Conservation (phyloP, 2,113 vertebrate genomes). For the Eubucco bourcierii region DNA sequence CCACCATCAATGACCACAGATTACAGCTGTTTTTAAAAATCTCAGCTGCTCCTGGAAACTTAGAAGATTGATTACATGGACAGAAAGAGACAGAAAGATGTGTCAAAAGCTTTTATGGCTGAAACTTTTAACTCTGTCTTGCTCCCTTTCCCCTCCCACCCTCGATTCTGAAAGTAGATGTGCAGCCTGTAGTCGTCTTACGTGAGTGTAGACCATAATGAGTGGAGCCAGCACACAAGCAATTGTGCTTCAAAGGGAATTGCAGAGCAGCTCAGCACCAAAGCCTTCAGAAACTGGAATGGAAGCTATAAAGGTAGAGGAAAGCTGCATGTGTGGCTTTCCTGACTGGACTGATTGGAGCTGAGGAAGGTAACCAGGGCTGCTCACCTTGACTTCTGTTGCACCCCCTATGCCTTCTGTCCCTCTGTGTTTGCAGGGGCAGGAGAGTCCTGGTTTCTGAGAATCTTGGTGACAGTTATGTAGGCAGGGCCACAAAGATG, state of each 20-base stretch:
- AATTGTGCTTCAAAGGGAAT: fast-evolving
- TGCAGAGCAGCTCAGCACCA: neutral
- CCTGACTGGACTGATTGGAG: fast-evolving
- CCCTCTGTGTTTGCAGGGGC: neutral
- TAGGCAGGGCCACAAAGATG: neutral
- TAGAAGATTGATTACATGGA: slow-evolving; percentile 88
- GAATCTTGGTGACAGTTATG: neutral
- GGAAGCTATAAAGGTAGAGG: neutral
- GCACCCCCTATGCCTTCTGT: fast-evolving
- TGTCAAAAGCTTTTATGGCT: slow-evolving; percentile 79
- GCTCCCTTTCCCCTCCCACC: neutral
- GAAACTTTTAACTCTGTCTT: slow-evolving; percentile 79
- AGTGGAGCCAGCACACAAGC: neutral
- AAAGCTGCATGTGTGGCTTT: neutral
- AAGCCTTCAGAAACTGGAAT: neutral
- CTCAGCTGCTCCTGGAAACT: slow-evolving; percentile 82
- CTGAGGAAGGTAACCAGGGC: neutral
- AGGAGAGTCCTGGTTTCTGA: neutral
- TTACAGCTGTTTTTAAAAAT: slow-evolving; percentile 97
- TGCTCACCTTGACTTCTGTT: neutral
- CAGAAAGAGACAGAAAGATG: slow-evolving; percentile 83
- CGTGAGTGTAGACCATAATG: neutral
- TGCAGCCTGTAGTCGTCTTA: neutral
- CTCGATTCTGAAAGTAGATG: neutral
- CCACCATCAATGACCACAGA: slow-evolving; percentile 90